Conservation (phyloP, 2,797 vertebrate species). For the Rhinella marina region DNA sequence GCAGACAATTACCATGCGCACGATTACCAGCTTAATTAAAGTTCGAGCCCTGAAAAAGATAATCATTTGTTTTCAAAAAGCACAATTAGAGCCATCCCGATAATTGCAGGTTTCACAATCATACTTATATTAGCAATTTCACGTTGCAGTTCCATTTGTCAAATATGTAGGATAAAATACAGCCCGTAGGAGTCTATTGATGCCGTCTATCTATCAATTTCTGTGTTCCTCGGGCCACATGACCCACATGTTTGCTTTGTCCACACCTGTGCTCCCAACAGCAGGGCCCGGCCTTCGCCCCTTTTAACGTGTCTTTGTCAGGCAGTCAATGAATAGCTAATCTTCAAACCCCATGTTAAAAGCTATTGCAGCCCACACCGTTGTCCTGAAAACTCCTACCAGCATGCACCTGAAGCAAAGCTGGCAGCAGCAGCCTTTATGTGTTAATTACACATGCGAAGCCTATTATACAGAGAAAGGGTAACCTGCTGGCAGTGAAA, state of each 20-base stretch:
- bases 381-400: slow-evolving; percentile 72
- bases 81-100: slow-evolving; percentile 82
- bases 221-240: slow-evolving; percentile 58
- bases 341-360: slow-evolving; percentile 67
- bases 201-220: slow-evolving; percentile 57
- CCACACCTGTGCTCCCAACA: slow-evolving; percentile 68
- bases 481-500: slow-evolving; percentile 93
- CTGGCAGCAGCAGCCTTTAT: slow-evolving; percentile 76
- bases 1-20: slow-evolving; percentile 88
- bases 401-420: slow-evolving; percentile 78
- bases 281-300: slow-evolving; percentile 62
- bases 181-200: slow-evolving; percentile 59
- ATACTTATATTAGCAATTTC: slow-evolving; percentile 66
- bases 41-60: slow-evolving; percentile 80
- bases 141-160: slow-evolving; percentile 68
- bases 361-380: slow-evolving; percentile 66
- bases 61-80: slow-evolving; percentile 80
- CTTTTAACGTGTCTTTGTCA: slow-evolving; percentile 72
- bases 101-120: slow-evolving; percentile 79
- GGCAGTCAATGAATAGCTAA: slow-evolving; percentile 69
- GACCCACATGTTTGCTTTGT: slow-evolving; percentile 68
- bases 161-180: background rate
- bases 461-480: slow-evolving; percentile 91
- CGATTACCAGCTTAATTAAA: slow-evolving; percentile 89
- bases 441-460: slow-evolving; percentile 96